Conservation (phyloP, 2,113 vertebrate genomes). For the Sinocyclocheilus rhinocerous region DNA sequence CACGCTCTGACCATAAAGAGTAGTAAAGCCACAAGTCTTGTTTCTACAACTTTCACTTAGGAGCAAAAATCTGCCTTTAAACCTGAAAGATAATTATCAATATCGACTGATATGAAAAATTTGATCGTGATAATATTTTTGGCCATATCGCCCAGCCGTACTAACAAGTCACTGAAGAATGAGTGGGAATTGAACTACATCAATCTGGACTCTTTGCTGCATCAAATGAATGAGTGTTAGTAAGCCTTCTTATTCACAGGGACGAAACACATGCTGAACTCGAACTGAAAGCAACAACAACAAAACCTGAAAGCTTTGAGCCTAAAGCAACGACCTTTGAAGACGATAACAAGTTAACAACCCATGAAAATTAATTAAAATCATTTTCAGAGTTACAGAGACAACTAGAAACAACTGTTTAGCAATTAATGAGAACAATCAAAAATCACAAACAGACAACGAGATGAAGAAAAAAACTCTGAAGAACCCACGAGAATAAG, state of each 20-base stretch:
- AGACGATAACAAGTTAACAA: background rate
- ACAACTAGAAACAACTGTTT: background rate
- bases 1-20: too few species aligned
- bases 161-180: background rate
- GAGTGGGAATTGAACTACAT: background rate
- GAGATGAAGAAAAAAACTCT: background rate
- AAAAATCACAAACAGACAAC: background rate
- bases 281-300: background rate
- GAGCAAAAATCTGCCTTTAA: too few species aligned
- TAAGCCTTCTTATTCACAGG: background rate
- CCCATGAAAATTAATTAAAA: background rate
- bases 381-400: background rate
- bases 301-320: background rate
- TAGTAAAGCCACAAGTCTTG: too few species aligned
- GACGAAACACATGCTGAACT: background rate
- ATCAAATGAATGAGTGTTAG: background rate
- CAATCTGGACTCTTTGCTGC: background rate
- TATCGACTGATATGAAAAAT: too few species aligned
- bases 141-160: background rate
- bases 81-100: too few species aligned
- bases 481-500: constrained; percentile 3
- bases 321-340: background rate
- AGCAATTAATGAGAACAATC: constrained; percentile 7
- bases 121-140: too few species aligned
- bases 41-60: too few species aligned